Evolutionary conservation across 2,797 vertebrate species (phyloP).

Genomic region (Sebastes taczanowskii): DNA sequence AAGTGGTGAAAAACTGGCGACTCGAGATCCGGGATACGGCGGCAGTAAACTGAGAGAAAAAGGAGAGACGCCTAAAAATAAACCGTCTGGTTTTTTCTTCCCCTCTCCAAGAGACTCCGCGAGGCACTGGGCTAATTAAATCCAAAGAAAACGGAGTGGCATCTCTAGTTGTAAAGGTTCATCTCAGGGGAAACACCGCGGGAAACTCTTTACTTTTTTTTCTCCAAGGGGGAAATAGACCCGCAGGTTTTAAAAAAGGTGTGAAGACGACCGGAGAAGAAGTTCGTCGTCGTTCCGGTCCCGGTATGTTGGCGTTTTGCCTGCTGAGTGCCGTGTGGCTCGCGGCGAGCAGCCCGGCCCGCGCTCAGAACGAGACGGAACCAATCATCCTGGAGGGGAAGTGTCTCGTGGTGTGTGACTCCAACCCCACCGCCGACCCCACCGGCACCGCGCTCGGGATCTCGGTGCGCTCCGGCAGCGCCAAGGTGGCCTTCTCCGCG

Average conservation of each 20-base stretch:
- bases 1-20: conserved; percentile 30
- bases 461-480: conserved; percentile 96
- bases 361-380: conserved; percentile 95
- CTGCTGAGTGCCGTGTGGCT: conserved; percentile 88
- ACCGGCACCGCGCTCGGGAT: conserved; percentile 96
- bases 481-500: conserved; percentile 97
- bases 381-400: conserved; percentile 97
- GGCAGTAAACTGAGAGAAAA: neutral
- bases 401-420: conserved; percentile 97
- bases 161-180: neutral
- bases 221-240: conserved; percentile 49
- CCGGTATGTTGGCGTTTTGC: conserved; percentile 86
- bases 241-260: conserved; percentile 37
- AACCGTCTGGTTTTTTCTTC: neutral
- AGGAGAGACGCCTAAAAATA: conserved; percentile 20
- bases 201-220: conserved; percentile 43
- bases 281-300: conserved; percentile 34
- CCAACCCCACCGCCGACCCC: conserved; percentile 94
- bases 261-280: conserved; percentile 57
- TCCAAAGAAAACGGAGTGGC: conserved; percentile 17
- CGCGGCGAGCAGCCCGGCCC: conserved; percentile 75
- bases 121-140: neutral
- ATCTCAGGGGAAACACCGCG: conserved; percentile 27
- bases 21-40: conserved; percentile 9
- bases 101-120: neutral